Conservation (phyloP, 30 jellyfish, hydroid and myxozoan genomes). For the Rhopilema esculentum region DNA sequence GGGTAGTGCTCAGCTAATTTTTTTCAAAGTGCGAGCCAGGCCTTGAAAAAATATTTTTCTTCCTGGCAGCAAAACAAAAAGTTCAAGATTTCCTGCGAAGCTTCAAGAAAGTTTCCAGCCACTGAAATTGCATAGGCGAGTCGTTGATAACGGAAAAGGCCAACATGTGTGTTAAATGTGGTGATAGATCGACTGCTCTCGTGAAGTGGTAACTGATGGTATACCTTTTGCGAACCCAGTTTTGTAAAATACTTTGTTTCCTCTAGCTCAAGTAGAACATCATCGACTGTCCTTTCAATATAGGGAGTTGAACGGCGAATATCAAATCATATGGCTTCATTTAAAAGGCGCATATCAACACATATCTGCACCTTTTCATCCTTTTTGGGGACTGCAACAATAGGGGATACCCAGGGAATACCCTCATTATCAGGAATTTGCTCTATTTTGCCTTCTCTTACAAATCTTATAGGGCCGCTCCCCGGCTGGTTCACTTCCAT, state of each 20-base stretch:
- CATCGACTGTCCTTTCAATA: constrained; percentile 7
- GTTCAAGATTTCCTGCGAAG: too few species aligned
- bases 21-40: too few species aligned
- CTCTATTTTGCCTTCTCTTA: neutral
- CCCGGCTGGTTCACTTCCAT: too few species aligned
- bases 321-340: neutral
- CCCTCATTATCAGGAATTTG: neutral
- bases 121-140: too few species aligned
- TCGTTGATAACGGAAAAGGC: constrained; percentile 1
- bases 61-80: too few species aligned
- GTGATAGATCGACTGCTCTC: constrained; percentile 40
- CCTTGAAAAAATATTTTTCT: too few species aligned
- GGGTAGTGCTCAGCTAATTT: too few species aligned
- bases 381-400: neutral
- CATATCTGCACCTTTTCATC: neutral
- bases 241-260: constrained; percentile 13
- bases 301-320: neutral
- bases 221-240: constrained; percentile 6
- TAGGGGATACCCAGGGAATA: neutral
- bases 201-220: constrained; percentile 49
- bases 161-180: constrained; percentile 27
- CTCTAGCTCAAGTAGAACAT: constrained; percentile 1
- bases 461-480: neutral
- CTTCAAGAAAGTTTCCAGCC: too few species aligned
- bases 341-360: neutral